phyloP scores from a whole-genome alignment of 2,888 invertebrate genomes.

The Chironomus tentans region DNA sequence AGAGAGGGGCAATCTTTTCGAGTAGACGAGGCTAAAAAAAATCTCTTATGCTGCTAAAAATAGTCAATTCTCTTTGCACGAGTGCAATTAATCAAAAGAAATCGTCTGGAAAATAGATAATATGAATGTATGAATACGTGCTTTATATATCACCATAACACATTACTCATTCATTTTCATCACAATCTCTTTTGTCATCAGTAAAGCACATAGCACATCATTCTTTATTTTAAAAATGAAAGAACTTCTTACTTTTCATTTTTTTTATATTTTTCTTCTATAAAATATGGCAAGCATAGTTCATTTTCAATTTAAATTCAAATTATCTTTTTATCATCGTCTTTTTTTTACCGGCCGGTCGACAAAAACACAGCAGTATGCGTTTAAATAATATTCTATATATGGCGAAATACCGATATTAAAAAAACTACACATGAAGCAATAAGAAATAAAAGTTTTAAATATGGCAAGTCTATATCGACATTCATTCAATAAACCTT shows the following conservation, averaged over 20 bases:
- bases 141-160: not conserved
- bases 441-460: not conserved
- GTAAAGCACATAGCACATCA: not conserved
- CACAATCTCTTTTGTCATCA: conserved; percentile 7
- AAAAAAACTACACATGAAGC: not conserved
- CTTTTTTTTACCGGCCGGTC: not conserved
- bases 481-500: not conserved
- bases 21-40: not conserved
- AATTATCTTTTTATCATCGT: not conserved
- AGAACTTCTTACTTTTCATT: not conserved
- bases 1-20: not conserved
- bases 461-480: conserved; percentile 14
- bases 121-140: not conserved
- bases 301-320: conserved; percentile 24
- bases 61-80: not conserved
- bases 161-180: conserved; percentile 10
- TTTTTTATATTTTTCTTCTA: no score
- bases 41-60: no score
- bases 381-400: not conserved
- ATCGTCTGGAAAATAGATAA: conserved; percentile 17
- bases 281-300: not conserved
- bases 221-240: not conserved
- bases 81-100: conserved; percentile 26
- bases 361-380: not conserved
- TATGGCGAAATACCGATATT: conserved; percentile 2